These are phyloP conservation scores for Phenganax marumi DNA, from an alignment of 92 coral and sea anemone genomes.

Conservation along the genomic window DNA sequence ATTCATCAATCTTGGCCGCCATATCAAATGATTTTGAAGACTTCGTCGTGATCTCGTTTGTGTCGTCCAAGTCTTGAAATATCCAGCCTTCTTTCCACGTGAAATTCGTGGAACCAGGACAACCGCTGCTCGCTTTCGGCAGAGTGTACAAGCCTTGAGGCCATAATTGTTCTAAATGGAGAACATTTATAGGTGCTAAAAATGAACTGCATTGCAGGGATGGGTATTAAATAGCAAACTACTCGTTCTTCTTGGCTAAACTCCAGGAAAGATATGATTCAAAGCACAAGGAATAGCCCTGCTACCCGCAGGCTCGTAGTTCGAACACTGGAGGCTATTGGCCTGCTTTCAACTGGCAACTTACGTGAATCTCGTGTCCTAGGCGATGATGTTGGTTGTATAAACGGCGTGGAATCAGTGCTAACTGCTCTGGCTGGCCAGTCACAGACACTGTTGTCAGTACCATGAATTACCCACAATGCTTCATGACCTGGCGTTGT, in stretches of 20 bases:
- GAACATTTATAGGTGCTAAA: not conserved
- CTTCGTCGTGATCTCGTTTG: constrained; percentile 9
- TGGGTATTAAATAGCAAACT: not conserved
- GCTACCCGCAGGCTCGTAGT: not conserved
- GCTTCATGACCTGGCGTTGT: not conserved
- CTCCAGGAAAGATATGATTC: not conserved
- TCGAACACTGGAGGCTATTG: not conserved
- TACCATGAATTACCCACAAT: constrained; percentile 19
- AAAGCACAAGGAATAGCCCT: not conserved
- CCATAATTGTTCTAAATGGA: constrained; percentile 22
- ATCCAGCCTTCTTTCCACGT: constrained; percentile 40
- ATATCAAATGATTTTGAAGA: constrained; percentile 19
- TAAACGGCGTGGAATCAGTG: not conserved
- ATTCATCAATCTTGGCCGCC: constrained; percentile 34
- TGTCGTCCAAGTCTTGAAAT: constrained; percentile 35
- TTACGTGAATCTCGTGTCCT: constrained; percentile 22
- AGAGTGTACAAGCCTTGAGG: constrained; percentile 23
- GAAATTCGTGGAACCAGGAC: constrained; percentile 27
- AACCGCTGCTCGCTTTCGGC: constrained; percentile 34
- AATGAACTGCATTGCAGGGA: not conserved
- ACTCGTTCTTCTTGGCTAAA: not conserved
- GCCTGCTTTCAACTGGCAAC: not conserved
- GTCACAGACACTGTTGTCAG: constrained; percentile 22
- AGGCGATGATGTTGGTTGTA: constrained; percentile 14
- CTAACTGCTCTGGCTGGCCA: not conserved